Conservation (phyloP, 2,888 invertebrate genomes). For the Meteorus cinctellus region DNA sequence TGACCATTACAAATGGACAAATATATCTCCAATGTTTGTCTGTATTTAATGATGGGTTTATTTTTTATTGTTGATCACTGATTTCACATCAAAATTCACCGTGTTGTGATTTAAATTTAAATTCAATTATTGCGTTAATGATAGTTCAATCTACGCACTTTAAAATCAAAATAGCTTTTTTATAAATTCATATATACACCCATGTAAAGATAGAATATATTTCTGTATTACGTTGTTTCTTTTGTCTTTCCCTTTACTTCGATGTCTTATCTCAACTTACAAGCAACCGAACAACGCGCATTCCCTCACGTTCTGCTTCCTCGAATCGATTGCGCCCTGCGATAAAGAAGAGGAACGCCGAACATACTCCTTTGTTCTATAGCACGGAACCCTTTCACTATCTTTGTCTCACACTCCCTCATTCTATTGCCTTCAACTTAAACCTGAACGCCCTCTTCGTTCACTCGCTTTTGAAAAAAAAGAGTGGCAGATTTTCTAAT, state of each 20-base stretch:
- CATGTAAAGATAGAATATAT: neutral
- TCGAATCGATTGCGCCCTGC: slow-evolving; percentile 55
- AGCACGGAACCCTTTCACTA: slow-evolving; percentile 25
- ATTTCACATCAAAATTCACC: no score
- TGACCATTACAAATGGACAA: neutral
- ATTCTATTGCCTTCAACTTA: neutral
- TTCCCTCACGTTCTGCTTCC: slow-evolving; percentile 49
- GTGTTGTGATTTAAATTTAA: no score
- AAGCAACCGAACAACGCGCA: slow-evolving; percentile 37
- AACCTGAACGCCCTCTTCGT: neutral
- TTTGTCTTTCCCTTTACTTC: neutral
- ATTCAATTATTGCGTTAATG: neutral
- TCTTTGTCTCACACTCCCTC: slow-evolving; percentile 6
- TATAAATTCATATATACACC: no score
- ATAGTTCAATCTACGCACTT: neutral
- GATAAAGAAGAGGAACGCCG: slow-evolving; percentile 50
- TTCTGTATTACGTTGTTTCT: neutral
- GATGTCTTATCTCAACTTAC: slow-evolving; percentile 45
- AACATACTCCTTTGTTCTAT: slow-evolving; percentile 54
- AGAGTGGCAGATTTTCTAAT: neutral
- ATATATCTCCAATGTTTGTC: neutral
- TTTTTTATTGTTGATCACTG: no score
- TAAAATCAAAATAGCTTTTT: neutral
- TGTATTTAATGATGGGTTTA: no score
- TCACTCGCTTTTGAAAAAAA: neutral